Percentiles rank a stretch among this genome's conserved stretches.
Evolutionary conservation across 2,113 vertebrate species (phyloP).

Genomic region (Planiliza haematocheilus): DNA sequence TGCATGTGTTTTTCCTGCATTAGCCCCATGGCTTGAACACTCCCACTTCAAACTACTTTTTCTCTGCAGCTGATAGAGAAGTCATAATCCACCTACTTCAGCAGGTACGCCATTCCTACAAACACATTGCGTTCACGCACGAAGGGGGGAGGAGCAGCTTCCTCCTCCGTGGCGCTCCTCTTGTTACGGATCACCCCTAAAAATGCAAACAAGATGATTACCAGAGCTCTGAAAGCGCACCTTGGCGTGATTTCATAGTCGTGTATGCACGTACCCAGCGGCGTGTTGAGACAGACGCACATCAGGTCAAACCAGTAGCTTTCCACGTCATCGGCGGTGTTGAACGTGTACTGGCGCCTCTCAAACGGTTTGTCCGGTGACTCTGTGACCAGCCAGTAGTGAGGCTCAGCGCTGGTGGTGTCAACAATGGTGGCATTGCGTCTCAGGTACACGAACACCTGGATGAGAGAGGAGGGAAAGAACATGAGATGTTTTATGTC

Average conservation of each 20-base stretch:
- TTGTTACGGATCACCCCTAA: conserved; percentile 67
- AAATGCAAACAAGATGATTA: not conserved
- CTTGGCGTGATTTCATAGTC: not conserved
- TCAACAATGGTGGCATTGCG: conserved; percentile 89
- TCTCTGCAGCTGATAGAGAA: not conserved
- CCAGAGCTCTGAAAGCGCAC: too few relatives aligned
- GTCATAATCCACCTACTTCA: conserved; percentile 64
- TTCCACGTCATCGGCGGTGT: conserved; percentile 87
- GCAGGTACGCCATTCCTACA: conserved; percentile 53
- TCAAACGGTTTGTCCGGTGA: conserved; percentile 87
- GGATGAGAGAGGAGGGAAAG: not conserved
- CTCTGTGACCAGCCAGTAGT: conserved; percentile 92
- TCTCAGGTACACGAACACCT: conserved; percentile 93
- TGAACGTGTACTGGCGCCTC: conserved; percentile 85
- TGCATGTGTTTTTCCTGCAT: too few relatives aligned
- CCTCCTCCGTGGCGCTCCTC: conserved; percentile 25
- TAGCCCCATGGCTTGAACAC: too few relatives aligned
- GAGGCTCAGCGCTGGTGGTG: conserved; percentile 92
- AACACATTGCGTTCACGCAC: conserved; percentile 61
- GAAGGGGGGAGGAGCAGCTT: conserved; percentile 31
- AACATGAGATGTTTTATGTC: not conserved
- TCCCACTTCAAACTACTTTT: too few relatives aligned
- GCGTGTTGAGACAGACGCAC: conserved; percentile 96
- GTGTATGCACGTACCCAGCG: conserved; percentile 84
- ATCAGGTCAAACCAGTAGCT: conserved; percentile 97